Conservation (phyloP, 2,888 invertebrate species). For the Lottia gigantea region DNA sequence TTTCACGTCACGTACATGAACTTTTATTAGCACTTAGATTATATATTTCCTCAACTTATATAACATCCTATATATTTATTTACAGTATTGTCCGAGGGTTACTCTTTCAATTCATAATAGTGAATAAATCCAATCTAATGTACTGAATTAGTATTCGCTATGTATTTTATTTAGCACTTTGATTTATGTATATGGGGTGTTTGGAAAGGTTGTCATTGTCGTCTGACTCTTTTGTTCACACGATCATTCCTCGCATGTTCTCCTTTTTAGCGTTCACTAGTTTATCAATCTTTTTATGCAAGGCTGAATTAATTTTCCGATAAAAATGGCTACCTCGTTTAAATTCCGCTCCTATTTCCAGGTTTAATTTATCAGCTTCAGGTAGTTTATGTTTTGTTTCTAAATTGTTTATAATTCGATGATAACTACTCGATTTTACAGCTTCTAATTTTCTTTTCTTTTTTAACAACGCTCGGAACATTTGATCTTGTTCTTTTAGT, state of each 20-base stretch:
- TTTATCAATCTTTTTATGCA: conserved; percentile 27
- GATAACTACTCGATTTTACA: neutral
- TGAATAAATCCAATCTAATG: no score
- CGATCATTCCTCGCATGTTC: neutral
- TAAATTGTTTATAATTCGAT: neutral
- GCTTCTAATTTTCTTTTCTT: neutral
- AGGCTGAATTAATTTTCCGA: conserved; percentile 19
- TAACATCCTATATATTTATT: no score
- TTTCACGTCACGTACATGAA: no score
- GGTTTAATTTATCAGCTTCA: neutral
- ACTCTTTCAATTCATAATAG: no score
- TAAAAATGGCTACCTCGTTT: conserved; percentile 19
- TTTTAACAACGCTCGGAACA: neutral
- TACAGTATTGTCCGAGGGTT: no score
- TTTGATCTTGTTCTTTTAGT: neutral
- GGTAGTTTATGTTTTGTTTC: neutral
- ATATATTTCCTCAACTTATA: no score
- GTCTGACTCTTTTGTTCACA: neutral
- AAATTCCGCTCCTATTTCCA: neutral
- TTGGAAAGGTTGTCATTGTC: no score
- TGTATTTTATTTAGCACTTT: no score
- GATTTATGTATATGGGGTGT: no score
- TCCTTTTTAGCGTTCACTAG: conserved; percentile 18
- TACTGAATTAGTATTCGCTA: no score
- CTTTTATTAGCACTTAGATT: no score